Evolutionary conservation across 1,140 invertebrate species (phyloP).

Genomic region (Lordiphosa clarofinis): DNA sequence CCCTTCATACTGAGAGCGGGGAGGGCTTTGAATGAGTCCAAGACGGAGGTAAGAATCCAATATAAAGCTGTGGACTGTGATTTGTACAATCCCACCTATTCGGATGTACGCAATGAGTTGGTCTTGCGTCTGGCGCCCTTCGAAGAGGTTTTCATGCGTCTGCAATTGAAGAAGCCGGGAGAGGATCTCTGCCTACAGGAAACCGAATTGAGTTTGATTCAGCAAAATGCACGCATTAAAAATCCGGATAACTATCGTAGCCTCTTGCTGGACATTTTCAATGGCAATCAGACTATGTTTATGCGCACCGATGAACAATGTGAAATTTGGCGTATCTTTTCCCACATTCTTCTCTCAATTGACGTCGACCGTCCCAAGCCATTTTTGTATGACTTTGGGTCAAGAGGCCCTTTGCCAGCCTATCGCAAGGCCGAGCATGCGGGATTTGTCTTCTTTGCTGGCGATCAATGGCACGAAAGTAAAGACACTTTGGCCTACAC

Average conservation of each 20-base stretch:
- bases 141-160: constrained; percentile 55
- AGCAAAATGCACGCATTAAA: constrained; percentile 12
- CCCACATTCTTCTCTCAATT: constrained; percentile 32
- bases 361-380: constrained; percentile 45
- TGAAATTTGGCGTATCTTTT: constrained; percentile 66
- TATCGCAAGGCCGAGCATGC: constrained; percentile 35
- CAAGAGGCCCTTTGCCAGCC: constrained; percentile 41
- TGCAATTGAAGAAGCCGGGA: constrained; percentile 44
- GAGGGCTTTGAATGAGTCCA: constrained; percentile 51
- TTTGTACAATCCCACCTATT: not conserved
- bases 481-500: constrained; percentile 13
- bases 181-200: constrained; percentile 38
- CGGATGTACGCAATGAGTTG: constrained; percentile 41
- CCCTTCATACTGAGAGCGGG: constrained; percentile 61
- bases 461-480: constrained; percentile 42
- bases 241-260: not conserved
- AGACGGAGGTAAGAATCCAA: constrained; percentile 55
- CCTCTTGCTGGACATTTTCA: constrained; percentile 41
- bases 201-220: constrained; percentile 31
- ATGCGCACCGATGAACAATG: constrained; percentile 64
- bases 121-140: constrained; percentile 39
- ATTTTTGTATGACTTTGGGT: constrained; percentile 44
- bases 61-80: constrained; percentile 47
- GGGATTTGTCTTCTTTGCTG: constrained; percentile 53
- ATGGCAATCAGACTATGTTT: constrained; percentile 49